Base-by-base conservation (phyloP, 2,113 vertebrate species). In the Xenus cinereus region DNA sequence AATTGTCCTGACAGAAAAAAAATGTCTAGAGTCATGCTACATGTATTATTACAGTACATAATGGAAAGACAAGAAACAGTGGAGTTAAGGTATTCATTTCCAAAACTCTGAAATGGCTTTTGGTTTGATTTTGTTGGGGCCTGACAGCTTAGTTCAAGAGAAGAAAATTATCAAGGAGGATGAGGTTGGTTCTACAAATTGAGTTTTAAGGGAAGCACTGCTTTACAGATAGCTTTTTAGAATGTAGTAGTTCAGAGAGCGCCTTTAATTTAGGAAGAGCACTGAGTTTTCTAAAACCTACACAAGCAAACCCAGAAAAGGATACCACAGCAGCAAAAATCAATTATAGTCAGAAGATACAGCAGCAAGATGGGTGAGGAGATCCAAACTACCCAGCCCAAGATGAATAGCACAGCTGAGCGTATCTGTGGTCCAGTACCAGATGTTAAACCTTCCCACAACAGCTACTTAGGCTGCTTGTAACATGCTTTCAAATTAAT, bases 61-160 rank as follows among this genome's bases (percentile, higher is more conserved):
- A 27, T 6, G 9, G 51, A 16, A 91, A 77, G 28, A 19, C 66
- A 33, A 22, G 60, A 77, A 72, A 43, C 33, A n/a, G 33, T 6
- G 18, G 13, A 26, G 19, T 32, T 68, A 74, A 69, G 6, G 15
- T 62, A 81, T 19, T 95, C 14, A 1, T 78, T 87, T 75, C 83
- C 75, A 68, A 46, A 91, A 23, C n/a, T 12, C 81, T 77, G 28
- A 53, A 59, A 83, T 54, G 71, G 30, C 24, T 86, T 71, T 50
- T 27, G 39, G 22, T 54, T 62, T 77, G 22, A 53, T 72, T 83
- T 50, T 69, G 43, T 79, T 46, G n/a, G 24, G 66, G 3, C 14
- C 87, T 94, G 95, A 89, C 89, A 93, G 77, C 33, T 84, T 39
- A 66, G 83, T 45, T 27, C 56, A 85, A 87, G 54, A 18, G 46